Base-by-base conservation (phyloP, 1,140 invertebrate genomes). In the Micrasema minimum region DNA sequence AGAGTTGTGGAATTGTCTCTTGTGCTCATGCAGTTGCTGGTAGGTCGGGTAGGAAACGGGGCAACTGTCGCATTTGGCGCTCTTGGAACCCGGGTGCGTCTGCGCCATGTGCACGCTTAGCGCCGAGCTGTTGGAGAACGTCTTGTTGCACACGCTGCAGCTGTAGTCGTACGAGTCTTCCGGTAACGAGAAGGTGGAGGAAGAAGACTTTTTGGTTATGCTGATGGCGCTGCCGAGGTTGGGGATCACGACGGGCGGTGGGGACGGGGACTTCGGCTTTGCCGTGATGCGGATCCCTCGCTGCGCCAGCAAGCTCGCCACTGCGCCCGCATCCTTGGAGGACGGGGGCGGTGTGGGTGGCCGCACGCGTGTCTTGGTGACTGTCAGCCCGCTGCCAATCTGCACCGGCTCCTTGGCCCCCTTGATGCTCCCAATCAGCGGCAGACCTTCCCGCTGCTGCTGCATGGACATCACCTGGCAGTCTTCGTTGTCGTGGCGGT, bases 241-340 rank as follows among this genome's bases (percentile, higher is more conserved):
- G n/a, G 87, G 85, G 20, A 85, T 81, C 51, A 81, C 80, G 5
- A 82, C 80, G 1, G 82, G 51, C 3, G 81, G 80, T 6, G 79
- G 79, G 50, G 86, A 76, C 23, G 83, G 81, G 75, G 80, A 81
- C 68, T 83, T 83, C 55, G 81, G 80, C 75, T 87, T 85, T 23
- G 88, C 88, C 62, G 91, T 92, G 0, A 92, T 89, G 23, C 90
- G 92, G 64, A 92, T 92, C 16, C 91, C 91, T 72, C 91, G 80
- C 11, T 90, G 90, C 9, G 90, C 91, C 45, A 93, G 79, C 37
- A 92, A 88, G 80, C 90, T 91, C 1, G 91, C 90, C 72, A 92
- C 91, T 1, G 88, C 88, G 66, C 88, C 90, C 4, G 90, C 89
- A 75, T 91, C 89, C 35, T 87, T 87, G 72, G 89, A 88, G 38